phyloP scores from a whole-genome alignment of 2,888 invertebrate genomes.

The Fragum sueziense region DNA sequence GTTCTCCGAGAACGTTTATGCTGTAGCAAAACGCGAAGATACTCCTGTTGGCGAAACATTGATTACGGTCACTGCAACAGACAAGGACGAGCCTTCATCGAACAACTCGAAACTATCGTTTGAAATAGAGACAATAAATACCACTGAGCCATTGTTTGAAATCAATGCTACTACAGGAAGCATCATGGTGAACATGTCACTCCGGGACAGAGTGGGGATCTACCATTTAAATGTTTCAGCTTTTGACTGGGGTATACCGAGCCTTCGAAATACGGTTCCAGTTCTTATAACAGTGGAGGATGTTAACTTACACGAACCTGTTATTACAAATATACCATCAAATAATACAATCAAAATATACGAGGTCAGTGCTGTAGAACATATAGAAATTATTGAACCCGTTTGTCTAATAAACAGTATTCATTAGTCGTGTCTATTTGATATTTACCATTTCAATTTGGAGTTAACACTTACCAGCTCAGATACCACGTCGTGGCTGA shows the following conservation, averaged over 20 bases:
- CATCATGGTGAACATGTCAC: constrained; percentile 34
- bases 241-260: constrained; percentile 37
- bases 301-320: constrained; percentile 46
- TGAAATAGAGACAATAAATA: neutral
- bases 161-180: constrained; percentile 28
- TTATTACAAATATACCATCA: constrained; percentile 22
- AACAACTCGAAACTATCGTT: constrained; percentile 28
- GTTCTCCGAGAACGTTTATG: constrained; percentile 23
- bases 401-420: too few species aligned
- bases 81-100: constrained; percentile 26
- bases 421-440: too few species aligned
- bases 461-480: too few species aligned
- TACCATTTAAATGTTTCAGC: constrained; percentile 34
- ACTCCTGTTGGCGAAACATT: neutral
- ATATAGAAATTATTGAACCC: too few species aligned
- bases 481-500: too few species aligned
- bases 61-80: constrained; percentile 28
- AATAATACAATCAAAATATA: constrained; percentile 32
- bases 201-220: constrained; percentile 26
- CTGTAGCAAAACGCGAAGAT: constrained; percentile 29
- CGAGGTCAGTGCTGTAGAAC: constrained; percentile 46
- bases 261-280: constrained; percentile 3
- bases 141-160: constrained; percentile 22
- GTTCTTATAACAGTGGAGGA: constrained; percentile 40
- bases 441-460: too few species aligned